Conservation (phyloP, 2,113 vertebrate species). For the Austrofundulus limnaeus region DNA sequence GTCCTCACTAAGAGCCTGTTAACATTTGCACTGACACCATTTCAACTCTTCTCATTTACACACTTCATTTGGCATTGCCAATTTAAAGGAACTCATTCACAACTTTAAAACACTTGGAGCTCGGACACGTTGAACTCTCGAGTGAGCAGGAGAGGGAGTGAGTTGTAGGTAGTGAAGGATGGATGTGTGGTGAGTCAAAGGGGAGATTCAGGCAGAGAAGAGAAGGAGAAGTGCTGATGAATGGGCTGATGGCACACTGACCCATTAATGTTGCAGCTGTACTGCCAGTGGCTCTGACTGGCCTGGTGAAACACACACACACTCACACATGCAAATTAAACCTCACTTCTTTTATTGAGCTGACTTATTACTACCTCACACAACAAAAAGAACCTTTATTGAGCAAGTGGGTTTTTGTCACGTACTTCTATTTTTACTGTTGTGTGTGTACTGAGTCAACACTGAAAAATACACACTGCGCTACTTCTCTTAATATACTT, state of each 20-base stretch:
- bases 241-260: constrained; percentile 81
- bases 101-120: constrained; percentile 7
- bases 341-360: constrained; percentile 7
- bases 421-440: constrained; percentile 10
- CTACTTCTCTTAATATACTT: constrained; percentile 25
- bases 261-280: constrained; percentile 77
- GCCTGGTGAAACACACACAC: constrained; percentile 54
- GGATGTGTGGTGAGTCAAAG: constrained; percentile 56
- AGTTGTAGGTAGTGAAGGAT: constrained; percentile 29
- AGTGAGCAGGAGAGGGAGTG: constrained; percentile 17
- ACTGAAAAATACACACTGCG: constrained; percentile 2
- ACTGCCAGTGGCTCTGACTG: constrained; percentile 68
- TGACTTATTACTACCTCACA: not conserved
- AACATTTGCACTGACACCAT: constrained; percentile 4
- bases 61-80: not conserved
- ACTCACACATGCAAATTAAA: constrained; percentile 21
- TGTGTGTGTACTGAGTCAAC: not conserved
- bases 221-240: constrained; percentile 68
- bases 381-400: not conserved
- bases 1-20: not conserved
- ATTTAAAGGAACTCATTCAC: constrained; percentile 27
- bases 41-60: constrained; percentile 7
- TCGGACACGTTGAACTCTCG: constrained; percentile 7
- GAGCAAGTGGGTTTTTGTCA: not conserved
- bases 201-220: constrained; percentile 46